These are phyloP conservation scores for Hoplias malabaricus DNA, from an alignment of 2,113 vertebrate genomes.

Conservation along the genomic window DNA sequence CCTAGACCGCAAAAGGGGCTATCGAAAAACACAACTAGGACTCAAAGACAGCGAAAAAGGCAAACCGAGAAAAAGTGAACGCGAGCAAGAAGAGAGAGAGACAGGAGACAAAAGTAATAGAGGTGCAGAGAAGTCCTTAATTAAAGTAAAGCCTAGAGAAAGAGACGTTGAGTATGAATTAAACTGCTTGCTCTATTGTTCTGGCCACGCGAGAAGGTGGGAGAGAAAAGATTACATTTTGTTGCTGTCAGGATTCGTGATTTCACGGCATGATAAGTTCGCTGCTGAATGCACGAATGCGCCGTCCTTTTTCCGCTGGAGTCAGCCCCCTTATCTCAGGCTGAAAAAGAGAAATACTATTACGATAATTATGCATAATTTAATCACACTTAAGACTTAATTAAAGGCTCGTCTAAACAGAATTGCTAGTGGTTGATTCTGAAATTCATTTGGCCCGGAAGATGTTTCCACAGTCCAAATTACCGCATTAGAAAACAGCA, in stretches of 20 bases:
- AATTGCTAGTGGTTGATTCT: constrained; percentile 58
- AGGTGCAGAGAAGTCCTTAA: constrained; percentile 68
- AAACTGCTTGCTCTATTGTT: constrained; percentile 68
- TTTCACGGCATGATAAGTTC: constrained; percentile 74
- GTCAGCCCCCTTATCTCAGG: constrained; percentile 67
- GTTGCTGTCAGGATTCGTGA: constrained; percentile 77
- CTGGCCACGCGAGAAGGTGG: constrained; percentile 68
- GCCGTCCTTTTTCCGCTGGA: constrained; percentile 62
- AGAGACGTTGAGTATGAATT: constrained; percentile 64
- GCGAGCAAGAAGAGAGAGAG: neutral
- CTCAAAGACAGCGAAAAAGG: constrained; percentile 16
- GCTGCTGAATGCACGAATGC: constrained; percentile 64
- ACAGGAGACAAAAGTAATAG: constrained; percentile 43
- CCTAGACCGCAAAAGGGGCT: constrained; percentile 31
- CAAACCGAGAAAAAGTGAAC: neutral
- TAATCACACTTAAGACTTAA: constrained; percentile 72
- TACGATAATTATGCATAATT: constrained; percentile 76
- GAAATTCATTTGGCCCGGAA: constrained; percentile 46
- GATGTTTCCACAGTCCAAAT: constrained; percentile 37
- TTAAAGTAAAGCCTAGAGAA: constrained; percentile 65
- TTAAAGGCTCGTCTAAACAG: constrained; percentile 69
- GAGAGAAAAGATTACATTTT: constrained; percentile 73
- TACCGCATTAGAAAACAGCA: constrained; percentile 29
- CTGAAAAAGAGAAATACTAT: constrained; percentile 69
- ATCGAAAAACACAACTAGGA: constrained; percentile 30